Evolutionary conservation across 2,113 vertebrate genomes (phyloP).

Genomic region (Austrofundulus limnaeus): DNA sequence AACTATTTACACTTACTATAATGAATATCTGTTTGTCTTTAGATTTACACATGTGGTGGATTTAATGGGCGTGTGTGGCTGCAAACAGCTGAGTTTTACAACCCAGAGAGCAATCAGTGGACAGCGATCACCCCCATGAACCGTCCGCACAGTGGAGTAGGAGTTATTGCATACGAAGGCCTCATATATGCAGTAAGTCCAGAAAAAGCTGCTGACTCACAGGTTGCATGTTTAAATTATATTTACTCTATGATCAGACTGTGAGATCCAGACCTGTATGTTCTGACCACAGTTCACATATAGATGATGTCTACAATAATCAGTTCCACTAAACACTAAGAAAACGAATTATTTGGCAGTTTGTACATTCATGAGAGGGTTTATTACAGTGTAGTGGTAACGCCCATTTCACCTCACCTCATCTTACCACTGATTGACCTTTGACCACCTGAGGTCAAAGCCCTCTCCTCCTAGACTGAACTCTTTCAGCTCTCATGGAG

Average conservation of each 20-base stretch:
- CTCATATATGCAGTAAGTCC: slow-evolving; percentile 53
- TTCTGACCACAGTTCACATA: not conserved
- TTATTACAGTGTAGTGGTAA: too few relatives aligned
- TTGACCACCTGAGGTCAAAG: too few relatives aligned
- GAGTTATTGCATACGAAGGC: slow-evolving; percentile 24
- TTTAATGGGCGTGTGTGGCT: slow-evolving; percentile 82
- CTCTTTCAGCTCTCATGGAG: too few relatives aligned
- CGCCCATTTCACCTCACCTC: too few relatives aligned
- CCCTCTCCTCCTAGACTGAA: too few relatives aligned
- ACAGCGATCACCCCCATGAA: slow-evolving; percentile 40
- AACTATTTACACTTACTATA: not conserved
- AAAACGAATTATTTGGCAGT: not conserved
- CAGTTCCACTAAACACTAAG: too few relatives aligned
- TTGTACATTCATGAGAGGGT: too few relatives aligned
- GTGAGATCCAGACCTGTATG: not conserved
- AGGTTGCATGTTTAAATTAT: not conserved
- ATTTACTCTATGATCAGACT: not conserved
- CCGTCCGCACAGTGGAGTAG: slow-evolving; percentile 22
- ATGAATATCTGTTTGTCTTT: not conserved
- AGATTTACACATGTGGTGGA: slow-evolving; percentile 92
- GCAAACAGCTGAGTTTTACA: slow-evolving; percentile 67
- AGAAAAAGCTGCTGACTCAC: not conserved
- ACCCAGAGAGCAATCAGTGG: slow-evolving; percentile 51
- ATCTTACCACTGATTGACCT: too few relatives aligned
- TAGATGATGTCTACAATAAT: too few relatives aligned